Conservation (phyloP, 2,113 vertebrate genomes). For the Pachypanchax playfairii region DNA sequence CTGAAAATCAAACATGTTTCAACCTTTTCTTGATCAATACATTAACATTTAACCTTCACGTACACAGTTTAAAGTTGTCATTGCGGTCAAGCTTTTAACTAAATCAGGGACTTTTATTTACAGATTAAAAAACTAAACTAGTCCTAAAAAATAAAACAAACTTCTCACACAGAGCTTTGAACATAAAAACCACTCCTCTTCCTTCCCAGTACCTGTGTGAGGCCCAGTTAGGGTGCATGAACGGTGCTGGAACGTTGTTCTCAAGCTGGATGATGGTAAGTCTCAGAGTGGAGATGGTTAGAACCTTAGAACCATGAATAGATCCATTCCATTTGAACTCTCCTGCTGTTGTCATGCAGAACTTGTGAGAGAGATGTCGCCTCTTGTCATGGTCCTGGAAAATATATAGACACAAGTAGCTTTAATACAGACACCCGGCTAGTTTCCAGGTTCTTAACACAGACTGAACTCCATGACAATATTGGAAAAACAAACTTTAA, state of each 20-base stretch:
- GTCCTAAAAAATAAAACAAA: not conserved
- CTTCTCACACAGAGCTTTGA: no score
- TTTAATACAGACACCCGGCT: no score
- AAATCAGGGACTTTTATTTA: no score
- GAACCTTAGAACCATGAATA: conserved; percentile 93
- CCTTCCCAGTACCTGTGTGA: conserved; percentile 89
- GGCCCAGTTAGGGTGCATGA: conserved; percentile 98
- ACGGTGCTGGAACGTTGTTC: conserved; percentile 95
- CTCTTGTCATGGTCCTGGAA: conserved; percentile 93
- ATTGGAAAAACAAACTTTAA: not conserved
- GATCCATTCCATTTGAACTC: conserved; percentile 99
- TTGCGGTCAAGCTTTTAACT: not conserved
- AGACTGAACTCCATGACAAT: not conserved
- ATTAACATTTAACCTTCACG: not conserved
- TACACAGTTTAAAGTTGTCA: not conserved
- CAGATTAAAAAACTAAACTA: not conserved
- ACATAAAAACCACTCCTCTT: not conserved
- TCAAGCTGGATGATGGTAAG: conserved; percentile 97
- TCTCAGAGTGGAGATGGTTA: conserved; percentile 96
- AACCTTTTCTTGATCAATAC: no score
- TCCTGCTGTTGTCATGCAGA: conserved; percentile 95
- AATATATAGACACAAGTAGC: no score
- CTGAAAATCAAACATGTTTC: conserved; percentile 75
- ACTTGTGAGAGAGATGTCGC: conserved; percentile 95
- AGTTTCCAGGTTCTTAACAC: no score